These are phyloP conservation scores for Myotis pilosus DNA, from an alignment of 2,797 vertebrate genomes.

Conservation along the genomic window DNA sequence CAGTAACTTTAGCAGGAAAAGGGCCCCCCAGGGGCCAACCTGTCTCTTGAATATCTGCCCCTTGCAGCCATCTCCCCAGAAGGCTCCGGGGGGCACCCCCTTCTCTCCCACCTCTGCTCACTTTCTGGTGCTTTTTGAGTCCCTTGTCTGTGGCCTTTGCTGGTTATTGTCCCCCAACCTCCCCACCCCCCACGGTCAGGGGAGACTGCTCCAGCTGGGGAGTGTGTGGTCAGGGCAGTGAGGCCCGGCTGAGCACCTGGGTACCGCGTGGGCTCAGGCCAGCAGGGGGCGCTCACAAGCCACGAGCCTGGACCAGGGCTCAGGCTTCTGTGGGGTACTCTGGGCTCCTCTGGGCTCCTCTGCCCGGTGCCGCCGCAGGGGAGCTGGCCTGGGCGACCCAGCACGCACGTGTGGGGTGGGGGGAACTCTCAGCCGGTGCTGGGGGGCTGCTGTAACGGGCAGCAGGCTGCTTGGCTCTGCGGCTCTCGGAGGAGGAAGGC, in stretches of 20 bases:
- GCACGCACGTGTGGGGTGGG: background rate
- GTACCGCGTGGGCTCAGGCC: background rate
- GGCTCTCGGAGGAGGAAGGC: background rate
- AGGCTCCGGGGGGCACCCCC: background rate
- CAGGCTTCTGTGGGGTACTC: fast-evolving
- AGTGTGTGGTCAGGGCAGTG: background rate
- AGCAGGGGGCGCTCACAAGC: slow-evolving; percentile 52
- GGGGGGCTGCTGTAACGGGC: background rate
- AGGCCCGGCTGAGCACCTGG: background rate
- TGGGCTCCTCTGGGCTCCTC: too few species aligned
- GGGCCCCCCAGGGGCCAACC: background rate
- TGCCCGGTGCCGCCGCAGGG: background rate
- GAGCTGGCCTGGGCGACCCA: fast-evolving
- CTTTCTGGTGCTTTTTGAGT: background rate
- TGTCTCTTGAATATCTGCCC: background rate
- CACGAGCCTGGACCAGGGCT: fast-evolving
- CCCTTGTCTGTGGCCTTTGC: background rate
- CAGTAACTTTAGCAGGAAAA: background rate
- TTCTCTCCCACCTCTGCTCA: background rate
- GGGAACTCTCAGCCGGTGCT: background rate
- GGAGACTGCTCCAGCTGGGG: background rate
- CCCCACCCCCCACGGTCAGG: fast-evolving
- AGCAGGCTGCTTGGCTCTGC: background rate
- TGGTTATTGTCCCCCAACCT: too few species aligned
- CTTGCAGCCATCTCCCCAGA: background rate